Conservation (phyloP, 2,797 vertebrate genomes). For the Eulemur coronatus region DNA sequence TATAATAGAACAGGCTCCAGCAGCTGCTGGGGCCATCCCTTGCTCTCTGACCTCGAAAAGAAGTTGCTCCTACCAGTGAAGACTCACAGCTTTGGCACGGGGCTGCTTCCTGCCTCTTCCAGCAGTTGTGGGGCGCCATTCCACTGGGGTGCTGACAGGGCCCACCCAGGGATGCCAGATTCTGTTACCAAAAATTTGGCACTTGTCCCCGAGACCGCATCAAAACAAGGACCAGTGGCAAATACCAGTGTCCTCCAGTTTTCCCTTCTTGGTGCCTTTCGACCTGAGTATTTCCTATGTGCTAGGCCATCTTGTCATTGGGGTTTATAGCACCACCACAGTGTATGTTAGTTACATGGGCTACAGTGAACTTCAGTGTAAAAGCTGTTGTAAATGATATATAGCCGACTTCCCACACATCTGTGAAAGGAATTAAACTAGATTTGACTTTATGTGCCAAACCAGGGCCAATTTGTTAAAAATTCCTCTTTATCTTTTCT, state of each 20-base stretch:
- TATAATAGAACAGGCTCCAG: too few species aligned
- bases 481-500: conserved; percentile 1
- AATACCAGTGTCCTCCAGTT: background rate
- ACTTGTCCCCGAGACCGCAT: too few species aligned
- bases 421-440: background rate
- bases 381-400: background rate
- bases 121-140: too few species aligned
- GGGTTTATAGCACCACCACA: background rate
- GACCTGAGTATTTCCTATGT: background rate
- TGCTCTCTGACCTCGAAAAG: too few species aligned
- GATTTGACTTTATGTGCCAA: background rate
- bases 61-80: too few species aligned
- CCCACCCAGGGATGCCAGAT: too few species aligned
- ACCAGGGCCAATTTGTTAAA: background rate
- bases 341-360: background rate
- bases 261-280: background rate
- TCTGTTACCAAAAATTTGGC: too few species aligned
- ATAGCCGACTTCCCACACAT: background rate
- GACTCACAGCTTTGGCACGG: too few species aligned
- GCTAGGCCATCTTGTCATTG: background rate
- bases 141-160: too few species aligned
- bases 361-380: background rate
- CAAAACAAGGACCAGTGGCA: too few species aligned
- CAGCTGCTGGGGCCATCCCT: too few species aligned
- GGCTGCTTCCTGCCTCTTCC: too few species aligned